Percentiles rank a stretch among this genome's conserved stretches.
Conservation (phyloP, 2,888 invertebrate species). For the Ochropacha duplaris region DNA sequence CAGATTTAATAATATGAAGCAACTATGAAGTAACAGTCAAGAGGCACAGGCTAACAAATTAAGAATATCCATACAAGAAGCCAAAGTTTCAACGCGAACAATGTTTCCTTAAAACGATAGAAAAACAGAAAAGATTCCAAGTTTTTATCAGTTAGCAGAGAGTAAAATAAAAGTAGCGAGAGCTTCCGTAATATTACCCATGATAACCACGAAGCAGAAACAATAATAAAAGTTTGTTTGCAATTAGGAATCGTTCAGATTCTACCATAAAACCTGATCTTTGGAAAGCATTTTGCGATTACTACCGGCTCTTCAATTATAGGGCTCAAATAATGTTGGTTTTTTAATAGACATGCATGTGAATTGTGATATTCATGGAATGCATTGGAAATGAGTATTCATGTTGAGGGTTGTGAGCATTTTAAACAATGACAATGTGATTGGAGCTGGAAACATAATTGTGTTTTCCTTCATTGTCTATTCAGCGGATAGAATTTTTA, state of each 20-base stretch:
- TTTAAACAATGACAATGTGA: neutral
- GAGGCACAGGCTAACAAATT: neutral
- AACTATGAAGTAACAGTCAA: neutral
- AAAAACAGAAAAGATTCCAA: neutral
- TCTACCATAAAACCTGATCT: neutral
- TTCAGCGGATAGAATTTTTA: neutral
- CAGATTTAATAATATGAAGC: no score
- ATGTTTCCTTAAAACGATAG: conserved; percentile 1
- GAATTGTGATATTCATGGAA: conserved; percentile 1
- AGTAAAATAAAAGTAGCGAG: conserved; percentile 22
- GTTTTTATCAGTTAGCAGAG: conserved; percentile 7
- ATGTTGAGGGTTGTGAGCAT: neutral
- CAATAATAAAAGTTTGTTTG: conserved; percentile 59
- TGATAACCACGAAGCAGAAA: conserved; percentile 43
- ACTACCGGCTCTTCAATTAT: conserved; percentile 6
- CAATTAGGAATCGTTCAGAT: conserved; percentile 41
- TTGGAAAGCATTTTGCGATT: neutral
- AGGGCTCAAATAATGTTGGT: conserved; percentile 20
- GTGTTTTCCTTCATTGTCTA: neutral
- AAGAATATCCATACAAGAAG: neutral
- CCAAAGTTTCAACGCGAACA: neutral
- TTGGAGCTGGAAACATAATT: neutral
- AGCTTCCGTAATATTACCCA: conserved; percentile 27
- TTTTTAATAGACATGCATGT: conserved; percentile 16
- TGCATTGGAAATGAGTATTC: neutral